A percentile compares a stretch with the other conserved stretches of the same genome.
These are phyloP conservation scores for Cataglyphis cursor DNA, from an alignment of 2,888 invertebrate genomes.

Conservation along the genomic window DNA sequence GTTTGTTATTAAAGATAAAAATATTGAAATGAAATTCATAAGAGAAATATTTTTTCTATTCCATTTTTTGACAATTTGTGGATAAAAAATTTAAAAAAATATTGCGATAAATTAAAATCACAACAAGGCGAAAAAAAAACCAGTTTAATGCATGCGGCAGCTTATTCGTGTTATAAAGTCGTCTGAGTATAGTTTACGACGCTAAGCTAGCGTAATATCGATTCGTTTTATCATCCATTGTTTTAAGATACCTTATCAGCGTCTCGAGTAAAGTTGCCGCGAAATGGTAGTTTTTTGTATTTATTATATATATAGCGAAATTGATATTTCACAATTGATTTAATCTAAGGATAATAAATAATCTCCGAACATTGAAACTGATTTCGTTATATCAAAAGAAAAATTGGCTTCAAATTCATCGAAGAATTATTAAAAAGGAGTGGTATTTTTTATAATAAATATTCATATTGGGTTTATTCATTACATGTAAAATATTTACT, in stretches of 20 bases:
- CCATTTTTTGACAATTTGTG: background rate
- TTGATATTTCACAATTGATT: slow-evolving; percentile 1
- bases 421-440: background rate
- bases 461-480: background rate
- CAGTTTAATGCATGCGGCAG: background rate
- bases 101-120: background rate
- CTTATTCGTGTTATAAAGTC: slow-evolving; percentile 1
- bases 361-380: background rate
- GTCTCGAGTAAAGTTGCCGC: background rate
- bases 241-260: slow-evolving; percentile 30
- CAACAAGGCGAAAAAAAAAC: background rate
- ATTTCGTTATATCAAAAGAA: background rate
- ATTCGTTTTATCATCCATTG: slow-evolving; percentile 67
- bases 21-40: slow-evolving; percentile 5
- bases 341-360: background rate
- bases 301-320: background rate
- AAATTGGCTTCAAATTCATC: background rate
- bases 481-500: slow-evolving; percentile 7
- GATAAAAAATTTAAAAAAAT: background rate
- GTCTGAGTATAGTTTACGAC: background rate
- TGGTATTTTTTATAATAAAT: background rate
- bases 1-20: background rate
- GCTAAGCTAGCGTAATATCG: slow-evolving; percentile 47
- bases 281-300: background rate
- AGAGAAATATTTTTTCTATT: background rate